Conservation (phyloP, 2,888 invertebrate genomes). For the Drosophila cognata region DNA sequence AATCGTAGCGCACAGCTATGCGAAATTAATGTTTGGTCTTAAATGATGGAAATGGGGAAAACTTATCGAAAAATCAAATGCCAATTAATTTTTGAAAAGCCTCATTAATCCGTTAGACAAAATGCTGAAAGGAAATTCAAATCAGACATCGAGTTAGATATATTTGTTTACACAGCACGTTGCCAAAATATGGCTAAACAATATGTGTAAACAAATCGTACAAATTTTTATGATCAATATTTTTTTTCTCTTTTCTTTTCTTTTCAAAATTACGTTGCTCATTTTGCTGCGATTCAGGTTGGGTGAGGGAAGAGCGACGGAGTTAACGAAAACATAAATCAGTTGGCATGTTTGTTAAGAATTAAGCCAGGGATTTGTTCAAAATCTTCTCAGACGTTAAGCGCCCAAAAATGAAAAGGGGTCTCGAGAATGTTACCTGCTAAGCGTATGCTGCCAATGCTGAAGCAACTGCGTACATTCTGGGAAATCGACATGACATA, state of each 20-base stretch:
- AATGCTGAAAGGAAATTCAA: conserved; percentile 43
- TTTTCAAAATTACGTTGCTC: background rate
- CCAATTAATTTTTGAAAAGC: conserved; percentile 63
- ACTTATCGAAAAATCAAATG: conserved; percentile 34
- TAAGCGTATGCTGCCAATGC: conserved; percentile 14
- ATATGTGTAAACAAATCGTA: conserved; percentile 63
- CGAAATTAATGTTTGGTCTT: conserved; percentile 15
- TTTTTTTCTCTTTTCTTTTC: conserved; percentile 31
- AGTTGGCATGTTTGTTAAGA: conserved; percentile 63
- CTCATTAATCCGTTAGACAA: conserved; percentile 60
- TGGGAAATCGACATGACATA: conserved; percentile 68
- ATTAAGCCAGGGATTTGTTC: conserved; percentile 51
- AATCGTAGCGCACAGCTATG: conserved; percentile 26
- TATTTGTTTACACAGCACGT: conserved; percentile 58
- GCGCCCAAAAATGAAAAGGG: conserved; percentile 20
- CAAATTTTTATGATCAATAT: conserved; percentile 60
- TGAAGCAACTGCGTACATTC: conserved; percentile 39
- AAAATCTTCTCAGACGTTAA: conserved; percentile 39
- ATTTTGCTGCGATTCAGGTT: conserved; percentile 50
- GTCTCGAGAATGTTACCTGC: conserved; percentile 63
- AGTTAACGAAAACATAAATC: conserved; percentile 55
- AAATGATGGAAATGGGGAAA: conserved; percentile 14
- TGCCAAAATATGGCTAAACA: conserved; percentile 61
- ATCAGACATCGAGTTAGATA: conserved; percentile 26
- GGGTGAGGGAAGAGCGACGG: background rate